Evolutionary conservation across 2,113 vertebrate genomes (phyloP).

Genomic region (Mionectes macconnelli): DNA sequence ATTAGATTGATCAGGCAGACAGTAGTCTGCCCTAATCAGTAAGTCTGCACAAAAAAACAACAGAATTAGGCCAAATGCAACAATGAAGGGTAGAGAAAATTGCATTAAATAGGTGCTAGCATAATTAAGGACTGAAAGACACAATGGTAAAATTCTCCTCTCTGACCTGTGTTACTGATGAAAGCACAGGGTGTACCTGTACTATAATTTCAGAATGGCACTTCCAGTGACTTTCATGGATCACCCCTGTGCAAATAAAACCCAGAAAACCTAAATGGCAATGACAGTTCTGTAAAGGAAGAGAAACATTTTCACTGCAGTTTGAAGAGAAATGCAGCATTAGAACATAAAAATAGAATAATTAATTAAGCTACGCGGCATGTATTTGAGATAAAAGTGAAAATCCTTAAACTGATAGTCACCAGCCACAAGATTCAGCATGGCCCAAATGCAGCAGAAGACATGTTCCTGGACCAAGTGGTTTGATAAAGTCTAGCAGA

Average conservation of each 20-base stretch:
- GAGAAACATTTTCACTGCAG: background rate
- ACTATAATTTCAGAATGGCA: background rate
- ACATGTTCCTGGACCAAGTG: background rate
- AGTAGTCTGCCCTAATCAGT: background rate
- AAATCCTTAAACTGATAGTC: background rate
- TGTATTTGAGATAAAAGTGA: fast-evolving
- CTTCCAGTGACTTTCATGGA: background rate
- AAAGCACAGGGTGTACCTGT: background rate
- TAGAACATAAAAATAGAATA: background rate
- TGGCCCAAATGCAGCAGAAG: background rate
- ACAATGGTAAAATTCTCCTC: background rate
- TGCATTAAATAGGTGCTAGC: background rate
- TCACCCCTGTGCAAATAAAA: background rate
- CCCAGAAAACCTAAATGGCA: background rate
- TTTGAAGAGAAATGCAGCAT: background rate
- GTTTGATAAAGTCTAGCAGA: background rate
- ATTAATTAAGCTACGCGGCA: background rate
- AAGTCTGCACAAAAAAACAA: background rate
- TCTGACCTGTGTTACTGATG: background rate
- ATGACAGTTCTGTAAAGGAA: background rate
- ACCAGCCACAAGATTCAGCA: background rate
- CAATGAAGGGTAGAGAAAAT: background rate
- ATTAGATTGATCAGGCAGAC: background rate
- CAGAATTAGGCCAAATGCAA: background rate
- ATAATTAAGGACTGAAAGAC: background rate